Evolutionary conservation across 2,888 invertebrate species (phyloP).

Genomic region (Tryphoninae sp.): DNA sequence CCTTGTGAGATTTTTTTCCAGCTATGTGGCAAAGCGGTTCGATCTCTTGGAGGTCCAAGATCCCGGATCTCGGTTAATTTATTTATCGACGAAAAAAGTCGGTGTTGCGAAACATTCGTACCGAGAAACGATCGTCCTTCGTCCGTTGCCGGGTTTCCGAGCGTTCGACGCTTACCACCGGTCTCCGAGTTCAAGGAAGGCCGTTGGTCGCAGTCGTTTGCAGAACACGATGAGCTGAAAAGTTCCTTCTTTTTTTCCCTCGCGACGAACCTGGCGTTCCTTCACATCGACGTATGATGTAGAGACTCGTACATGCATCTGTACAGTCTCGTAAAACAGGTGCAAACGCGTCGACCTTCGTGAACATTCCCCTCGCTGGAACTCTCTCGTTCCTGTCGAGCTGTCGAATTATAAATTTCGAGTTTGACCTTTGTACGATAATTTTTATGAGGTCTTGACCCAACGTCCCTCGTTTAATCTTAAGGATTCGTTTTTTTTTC

Average conservation of each 20-base stretch:
- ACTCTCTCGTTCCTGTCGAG: conserved; percentile 13
- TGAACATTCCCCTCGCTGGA: conserved; percentile 66
- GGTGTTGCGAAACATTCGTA: conserved; percentile 41
- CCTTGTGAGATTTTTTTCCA: conserved; percentile 28
- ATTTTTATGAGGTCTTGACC: not conserved
- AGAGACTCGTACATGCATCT: conserved; percentile 27
- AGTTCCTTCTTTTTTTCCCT: conserved; percentile 36
- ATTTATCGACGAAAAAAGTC: conserved; percentile 42
- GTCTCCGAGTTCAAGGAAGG: conserved; percentile 65
- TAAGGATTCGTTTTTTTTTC: no score
- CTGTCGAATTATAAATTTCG: conserved; percentile 33
- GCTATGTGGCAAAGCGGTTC: not conserved
- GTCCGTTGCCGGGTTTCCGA: conserved; percentile 52
- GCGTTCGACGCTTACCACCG: conserved; percentile 53
- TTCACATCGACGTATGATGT: not conserved
- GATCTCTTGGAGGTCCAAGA: conserved; percentile 2
- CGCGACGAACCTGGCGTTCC: conserved; percentile 1
- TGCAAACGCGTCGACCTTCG: conserved; percentile 69
- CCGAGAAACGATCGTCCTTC: conserved; percentile 54
- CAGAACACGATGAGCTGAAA: conserved; percentile 31
- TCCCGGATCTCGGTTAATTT: conserved; percentile 55
- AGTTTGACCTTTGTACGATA: conserved; percentile 27
- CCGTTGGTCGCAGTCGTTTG: conserved; percentile 56
- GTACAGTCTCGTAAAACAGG: conserved; percentile 60
- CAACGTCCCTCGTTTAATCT: no score